Base-by-base conservation (phyloP, 2,113 vertebrate species). In the Ariopsis seemanni region DNA sequence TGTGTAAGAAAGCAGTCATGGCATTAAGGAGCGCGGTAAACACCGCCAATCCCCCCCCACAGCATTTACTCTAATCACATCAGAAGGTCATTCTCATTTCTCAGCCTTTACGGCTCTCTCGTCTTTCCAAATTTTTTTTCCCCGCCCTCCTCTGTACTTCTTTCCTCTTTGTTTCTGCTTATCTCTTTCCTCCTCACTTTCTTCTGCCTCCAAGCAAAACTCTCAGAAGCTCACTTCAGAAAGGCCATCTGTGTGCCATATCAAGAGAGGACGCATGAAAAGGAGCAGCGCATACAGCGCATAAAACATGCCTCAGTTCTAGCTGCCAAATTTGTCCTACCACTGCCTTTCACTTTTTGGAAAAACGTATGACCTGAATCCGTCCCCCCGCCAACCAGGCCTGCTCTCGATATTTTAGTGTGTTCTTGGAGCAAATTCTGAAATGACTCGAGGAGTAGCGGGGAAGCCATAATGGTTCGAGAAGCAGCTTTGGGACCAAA, bases 141-240 rank as follows among this genome's bases (percentile, higher is more conserved):
- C 15, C 30, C 7, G 22, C 22, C 9, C 48, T 77, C n/a, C 42
- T 11, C 17, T 22, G 17, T 55, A 5, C 42, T 27, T 27, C 30
- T 14, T n/a, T n/a, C 53, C 52, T 57, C 15, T 57, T 30, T 48
- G 8, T 84, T 27, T 72, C 52, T 84, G 52, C 20, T 10, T n/a
- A 17, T 69, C 63, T 69, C 14, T 27, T 25, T 84, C 22, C 52
- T 72, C 11, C 83, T 30, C 2, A 2, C 50, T 42, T 72, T 55
- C 52, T 69, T 72, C 67, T 25, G 17, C 55, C 30, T 34, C 67
- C 7, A 15, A 3, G 2, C 1, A 20, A n/a, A 20, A 0, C 75
- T 53, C 75, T 80, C 30, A 79, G 58, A 48, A 74, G 74, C 74
- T 67, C 10, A 65, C 74, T 67, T 79, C 74, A 86, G 48, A 80